Evolutionary conservation across 2,113 vertebrate genomes (phyloP).

Genomic region (Corydoras sp.): DNA sequence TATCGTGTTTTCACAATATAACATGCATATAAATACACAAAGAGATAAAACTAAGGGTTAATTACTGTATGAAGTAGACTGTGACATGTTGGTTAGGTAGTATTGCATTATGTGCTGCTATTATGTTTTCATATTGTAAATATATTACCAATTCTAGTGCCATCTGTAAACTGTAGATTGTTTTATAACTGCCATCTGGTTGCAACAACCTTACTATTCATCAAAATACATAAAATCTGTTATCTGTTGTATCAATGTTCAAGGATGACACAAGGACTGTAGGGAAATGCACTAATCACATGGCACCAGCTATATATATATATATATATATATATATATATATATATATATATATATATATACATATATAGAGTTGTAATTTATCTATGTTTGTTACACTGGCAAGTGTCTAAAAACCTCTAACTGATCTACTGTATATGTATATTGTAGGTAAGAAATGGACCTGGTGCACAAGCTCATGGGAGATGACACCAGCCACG

Average conservation of each 20-base stretch:
- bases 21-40: constrained; percentile 1
- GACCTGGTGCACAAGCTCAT: constrained; percentile 97
- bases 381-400: not conserved
- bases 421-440: no score
- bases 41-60: constrained; percentile 5
- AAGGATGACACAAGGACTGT: no score
- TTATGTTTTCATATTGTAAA: not conserved
- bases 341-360: no score
- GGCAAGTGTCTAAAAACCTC: no score
- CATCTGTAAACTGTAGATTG: not conserved
- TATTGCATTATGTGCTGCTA: not conserved
- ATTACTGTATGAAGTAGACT: not conserved
- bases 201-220: constrained; percentile 34
- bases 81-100: not conserved
- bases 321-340: no score
- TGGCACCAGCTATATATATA: no score
- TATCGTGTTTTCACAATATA: not conserved
- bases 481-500: constrained; percentile 84
- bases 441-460: not conserved
- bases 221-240: constrained; percentile 15
- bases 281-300: no score
- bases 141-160: not conserved
- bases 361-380: no score
- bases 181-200: constrained; percentile 10
- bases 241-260: constrained; percentile 25